Percentiles rank a stretch among this genome's conserved stretches.
phyloP scores from a whole-genome alignment of 2,797 vertebrate genomes.

The Danio jaintianensis region DNA sequence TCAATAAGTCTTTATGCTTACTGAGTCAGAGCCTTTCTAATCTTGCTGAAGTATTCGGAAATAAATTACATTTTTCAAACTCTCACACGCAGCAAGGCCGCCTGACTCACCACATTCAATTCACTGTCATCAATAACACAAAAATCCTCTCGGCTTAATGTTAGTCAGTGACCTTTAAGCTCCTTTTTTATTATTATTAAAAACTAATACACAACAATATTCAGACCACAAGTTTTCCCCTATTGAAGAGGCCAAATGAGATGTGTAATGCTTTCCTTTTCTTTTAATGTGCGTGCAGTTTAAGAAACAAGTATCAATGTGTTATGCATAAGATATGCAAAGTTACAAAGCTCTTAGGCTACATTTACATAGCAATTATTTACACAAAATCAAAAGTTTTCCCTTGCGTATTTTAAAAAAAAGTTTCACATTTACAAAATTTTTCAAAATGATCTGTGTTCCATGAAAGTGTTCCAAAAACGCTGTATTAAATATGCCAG shows the following conservation, averaged over 20 bases:
- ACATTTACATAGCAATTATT: too few species aligned
- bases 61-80: constrained; percentile 19
- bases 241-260: not conserved
- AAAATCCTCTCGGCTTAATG: constrained; percentile 2
- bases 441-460: too few species aligned
- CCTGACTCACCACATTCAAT: constrained; percentile 40
- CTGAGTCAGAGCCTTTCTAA: constrained; percentile 29
- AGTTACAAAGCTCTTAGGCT: too few species aligned
- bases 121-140: constrained; percentile 29
- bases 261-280: too few species aligned
- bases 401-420: too few species aligned
- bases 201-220: constrained; percentile 12
- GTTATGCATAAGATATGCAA: too few species aligned
- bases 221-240: constrained; percentile 9
- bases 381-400: too few species aligned
- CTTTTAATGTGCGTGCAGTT: too few species aligned
- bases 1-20: constrained; percentile 1
- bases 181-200: not conserved
- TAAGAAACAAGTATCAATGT: too few species aligned
- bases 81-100: not conserved
- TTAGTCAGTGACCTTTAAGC: constrained; percentile 6
- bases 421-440: too few species aligned
- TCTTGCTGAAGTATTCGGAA: constrained; percentile 1
- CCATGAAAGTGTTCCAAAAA: too few species aligned
- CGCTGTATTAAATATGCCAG: too few species aligned